phyloP scores from a whole-genome alignment of 2,888 invertebrate genomes.

The Drosophila formosana region DNA sequence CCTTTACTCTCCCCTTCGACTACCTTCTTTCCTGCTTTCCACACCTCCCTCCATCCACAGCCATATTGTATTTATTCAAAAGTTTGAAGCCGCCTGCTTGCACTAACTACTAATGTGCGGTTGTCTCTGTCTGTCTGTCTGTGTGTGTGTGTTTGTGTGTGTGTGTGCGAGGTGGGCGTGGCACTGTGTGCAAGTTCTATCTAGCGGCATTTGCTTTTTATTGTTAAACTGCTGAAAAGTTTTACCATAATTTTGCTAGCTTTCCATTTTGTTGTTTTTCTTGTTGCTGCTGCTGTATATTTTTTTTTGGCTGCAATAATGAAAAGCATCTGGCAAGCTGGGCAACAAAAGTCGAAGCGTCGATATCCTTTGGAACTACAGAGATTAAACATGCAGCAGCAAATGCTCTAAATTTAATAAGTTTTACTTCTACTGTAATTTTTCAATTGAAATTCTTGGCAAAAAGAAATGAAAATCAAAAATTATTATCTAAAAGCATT shows the following conservation, averaged over 20 bases:
- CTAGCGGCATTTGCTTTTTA: slow-evolving; percentile 79
- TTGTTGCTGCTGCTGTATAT: slow-evolving; percentile 6
- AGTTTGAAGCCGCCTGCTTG: slow-evolving; percentile 78
- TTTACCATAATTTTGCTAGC: slow-evolving; percentile 70
- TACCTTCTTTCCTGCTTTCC: not conserved
- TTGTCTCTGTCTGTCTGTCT: slow-evolving; percentile 37
- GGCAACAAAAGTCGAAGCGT: slow-evolving; percentile 19
- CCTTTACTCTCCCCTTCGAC: not conserved
- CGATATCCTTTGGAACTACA: slow-evolving; percentile 18
- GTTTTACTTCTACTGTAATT: not conserved
- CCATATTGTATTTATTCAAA: slow-evolving; percentile 79
- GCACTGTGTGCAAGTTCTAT: slow-evolving; percentile 67
- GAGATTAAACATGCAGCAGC: not conserved
- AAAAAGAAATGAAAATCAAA: no score
- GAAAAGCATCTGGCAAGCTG: slow-evolving; percentile 30
- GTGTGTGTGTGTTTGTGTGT: slow-evolving; percentile 14
- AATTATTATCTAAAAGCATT: no score
- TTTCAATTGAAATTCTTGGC: no score
- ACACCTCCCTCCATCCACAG: slow-evolving; percentile 14
- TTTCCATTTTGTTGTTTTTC: slow-evolving; percentile 38
- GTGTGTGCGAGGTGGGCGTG: slow-evolving; percentile 47
- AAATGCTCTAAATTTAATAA: not conserved
- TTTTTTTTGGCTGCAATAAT: slow-evolving; percentile 30
- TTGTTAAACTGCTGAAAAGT: slow-evolving; percentile 78
- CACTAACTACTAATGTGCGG: slow-evolving; percentile 81